Conservation (phyloP, 1,140 invertebrate genomes). For the Drosophila kepulauana region DNA sequence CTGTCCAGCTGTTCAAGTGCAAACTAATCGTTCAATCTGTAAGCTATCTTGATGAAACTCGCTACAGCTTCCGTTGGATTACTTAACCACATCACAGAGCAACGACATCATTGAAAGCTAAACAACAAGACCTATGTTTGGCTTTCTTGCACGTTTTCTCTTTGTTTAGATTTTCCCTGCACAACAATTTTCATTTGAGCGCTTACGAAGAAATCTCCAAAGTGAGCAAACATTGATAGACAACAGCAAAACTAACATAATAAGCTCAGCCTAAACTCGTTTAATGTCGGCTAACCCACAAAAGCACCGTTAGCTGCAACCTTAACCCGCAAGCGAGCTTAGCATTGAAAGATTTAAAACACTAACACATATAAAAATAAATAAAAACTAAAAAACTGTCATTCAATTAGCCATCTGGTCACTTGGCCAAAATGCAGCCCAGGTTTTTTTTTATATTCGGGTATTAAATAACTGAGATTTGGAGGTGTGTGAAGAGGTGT, state of each 20-base stretch:
- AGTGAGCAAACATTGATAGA: slow-evolving; percentile 2
- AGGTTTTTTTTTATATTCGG: not conserved
- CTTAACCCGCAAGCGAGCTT: not conserved
- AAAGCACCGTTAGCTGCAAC: not conserved
- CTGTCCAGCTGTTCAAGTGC: not conserved
- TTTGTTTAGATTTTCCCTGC: not conserved
- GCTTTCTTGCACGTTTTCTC: not conserved
- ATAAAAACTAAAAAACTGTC: not conserved
- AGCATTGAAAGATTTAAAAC: not conserved
- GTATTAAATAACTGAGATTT: slow-evolving; percentile 2
- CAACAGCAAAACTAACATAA: not conserved
- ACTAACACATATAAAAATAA: no score
- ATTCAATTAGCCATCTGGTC: slow-evolving; percentile 9
- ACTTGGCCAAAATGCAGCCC: not conserved
- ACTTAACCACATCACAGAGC: not conserved
- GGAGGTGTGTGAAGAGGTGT: slow-evolving; percentile 2
- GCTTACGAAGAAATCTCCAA: not conserved
- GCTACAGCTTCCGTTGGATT: no score
- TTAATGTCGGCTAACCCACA: not conserved
- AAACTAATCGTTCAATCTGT: not conserved
- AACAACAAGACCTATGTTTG: no score
- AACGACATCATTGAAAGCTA: not conserved
- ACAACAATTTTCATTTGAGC: not conserved
- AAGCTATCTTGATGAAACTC: not conserved
- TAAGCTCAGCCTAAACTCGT: not conserved